Percentiles rank a stretch among this genome's conserved stretches.
Conservation (phyloP, 2,888 invertebrate genomes). For the Junonia oenone region DNA sequence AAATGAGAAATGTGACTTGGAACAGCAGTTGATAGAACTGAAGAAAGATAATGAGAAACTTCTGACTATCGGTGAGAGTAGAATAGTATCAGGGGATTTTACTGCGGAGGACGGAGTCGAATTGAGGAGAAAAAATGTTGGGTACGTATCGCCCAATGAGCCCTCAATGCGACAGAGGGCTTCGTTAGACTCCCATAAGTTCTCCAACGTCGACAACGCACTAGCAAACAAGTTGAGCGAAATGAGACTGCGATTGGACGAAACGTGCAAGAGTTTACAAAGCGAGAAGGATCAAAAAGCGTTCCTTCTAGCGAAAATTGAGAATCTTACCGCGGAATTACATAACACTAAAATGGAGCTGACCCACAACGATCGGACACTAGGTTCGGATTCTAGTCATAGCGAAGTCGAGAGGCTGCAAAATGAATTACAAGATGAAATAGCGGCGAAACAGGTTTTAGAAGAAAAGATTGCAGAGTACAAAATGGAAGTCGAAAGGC, state of each 20-base stretch:
- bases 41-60: slow-evolving; percentile 91
- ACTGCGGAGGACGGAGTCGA: slow-evolving; percentile 64
- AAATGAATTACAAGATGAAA: slow-evolving; percentile 69
- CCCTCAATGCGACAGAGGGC: slow-evolving; percentile 57
- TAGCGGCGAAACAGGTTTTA: slow-evolving; percentile 68
- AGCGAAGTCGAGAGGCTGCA: slow-evolving; percentile 68
- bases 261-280: slow-evolving; percentile 60
- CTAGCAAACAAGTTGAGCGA: slow-evolving; percentile 64
- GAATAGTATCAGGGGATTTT: slow-evolving; percentile 60
- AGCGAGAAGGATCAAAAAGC: slow-evolving; percentile 67
- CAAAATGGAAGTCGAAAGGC: slow-evolving; percentile 85
- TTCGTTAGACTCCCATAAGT: slow-evolving; percentile 68
- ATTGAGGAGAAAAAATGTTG: slow-evolving; percentile 56
- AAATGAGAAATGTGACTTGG: slow-evolving; percentile 88
- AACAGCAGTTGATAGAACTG: slow-evolving; percentile 86
- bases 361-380: slow-evolving; percentile 58
- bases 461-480: slow-evolving; percentile 66
- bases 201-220: slow-evolving; percentile 65
- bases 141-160: slow-evolving; percentile 55
- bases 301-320: slow-evolving; percentile 60
- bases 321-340: slow-evolving; percentile 58
- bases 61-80: slow-evolving; percentile 70
- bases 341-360: slow-evolving; percentile 62
- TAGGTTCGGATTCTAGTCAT: slow-evolving; percentile 71
- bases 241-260: slow-evolving; percentile 57